These are phyloP conservation scores for Agonopterix arenella DNA, from an alignment of 2,888 invertebrate genomes.

Conservation along the genomic window DNA sequence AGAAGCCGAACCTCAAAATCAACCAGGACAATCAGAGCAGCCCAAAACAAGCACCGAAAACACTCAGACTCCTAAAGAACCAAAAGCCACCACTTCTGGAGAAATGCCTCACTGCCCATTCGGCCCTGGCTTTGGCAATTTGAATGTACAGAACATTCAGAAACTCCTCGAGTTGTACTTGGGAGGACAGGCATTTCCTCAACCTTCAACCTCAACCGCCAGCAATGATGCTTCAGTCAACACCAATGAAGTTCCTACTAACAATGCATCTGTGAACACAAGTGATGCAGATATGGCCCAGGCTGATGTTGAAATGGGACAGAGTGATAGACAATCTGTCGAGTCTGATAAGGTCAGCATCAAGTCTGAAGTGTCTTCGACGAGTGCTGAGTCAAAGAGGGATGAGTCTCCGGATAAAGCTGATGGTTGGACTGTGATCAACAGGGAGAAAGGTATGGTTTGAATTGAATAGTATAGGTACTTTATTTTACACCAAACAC, in stretches of 20 bases:
- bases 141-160: slow-evolving; percentile 20
- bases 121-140: slow-evolving; percentile 5
- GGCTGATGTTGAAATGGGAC: slow-evolving; percentile 33
- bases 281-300: slow-evolving; percentile 1
- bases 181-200: slow-evolving; percentile 9
- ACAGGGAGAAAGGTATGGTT: slow-evolving; percentile 52
- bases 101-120: slow-evolving; percentile 7
- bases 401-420: slow-evolving; percentile 44
- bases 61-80: slow-evolving; percentile 14
- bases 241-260: slow-evolving; percentile 4
- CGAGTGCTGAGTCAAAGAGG: slow-evolving; percentile 20
- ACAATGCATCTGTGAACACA: slow-evolving; percentile 6
- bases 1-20: slow-evolving; percentile 9
- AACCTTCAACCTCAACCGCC: slow-evolving; percentile 12
- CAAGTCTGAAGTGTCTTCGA: slow-evolving; percentile 18
- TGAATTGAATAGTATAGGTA: not conserved
- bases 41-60: slow-evolving; percentile 13
- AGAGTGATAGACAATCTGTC: slow-evolving; percentile 20
- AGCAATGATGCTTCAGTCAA: slow-evolving; percentile 8
- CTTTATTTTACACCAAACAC: not conserved
- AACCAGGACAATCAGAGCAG: slow-evolving; percentile 12
- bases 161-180: slow-evolving; percentile 20
- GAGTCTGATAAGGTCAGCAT: slow-evolving; percentile 15
- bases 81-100: slow-evolving; percentile 6
- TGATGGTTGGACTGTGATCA: slow-evolving; percentile 61